Percentiles rank a stretch among this genome's conserved stretches.
phyloP scores from a whole-genome alignment of 2,888 invertebrate genomes.

The Ichneumon xanthorius region DNA sequence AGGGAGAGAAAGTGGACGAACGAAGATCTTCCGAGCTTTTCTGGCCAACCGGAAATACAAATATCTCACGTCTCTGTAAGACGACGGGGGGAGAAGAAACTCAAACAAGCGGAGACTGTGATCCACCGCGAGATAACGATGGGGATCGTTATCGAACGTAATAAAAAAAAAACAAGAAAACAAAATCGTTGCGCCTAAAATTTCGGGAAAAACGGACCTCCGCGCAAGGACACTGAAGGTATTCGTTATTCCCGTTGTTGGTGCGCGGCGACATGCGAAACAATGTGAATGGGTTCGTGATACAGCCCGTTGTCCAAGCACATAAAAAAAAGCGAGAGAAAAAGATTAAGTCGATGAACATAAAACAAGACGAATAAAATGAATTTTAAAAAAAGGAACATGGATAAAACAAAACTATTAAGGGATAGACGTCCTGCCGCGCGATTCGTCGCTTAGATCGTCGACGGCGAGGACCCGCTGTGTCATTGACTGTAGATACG shows the following conservation, averaged over 20 bases:
- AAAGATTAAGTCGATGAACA: conserved; percentile 44
- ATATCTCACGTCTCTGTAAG: not conserved
- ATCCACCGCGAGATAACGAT: conserved; percentile 38
- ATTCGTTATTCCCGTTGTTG: conserved; percentile 35
- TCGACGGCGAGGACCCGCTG: conserved; percentile 38
- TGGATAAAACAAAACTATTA: conserved; percentile 52
- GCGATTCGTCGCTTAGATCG: conserved; percentile 43
- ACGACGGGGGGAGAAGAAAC: not conserved
- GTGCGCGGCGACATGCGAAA: conserved; percentile 46
- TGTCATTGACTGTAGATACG: conserved; percentile 80
- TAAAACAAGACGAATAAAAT: conserved; percentile 58
- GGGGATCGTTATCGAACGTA: conserved; percentile 39
- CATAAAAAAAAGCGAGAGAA: conserved; percentile 58
- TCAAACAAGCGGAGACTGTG: conserved; percentile 22
- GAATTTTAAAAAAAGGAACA: conserved; percentile 34
- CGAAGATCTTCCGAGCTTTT: conserved; percentile 39
- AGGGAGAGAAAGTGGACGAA: conserved; percentile 7
- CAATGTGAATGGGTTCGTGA: conserved; percentile 56
- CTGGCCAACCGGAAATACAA: conserved; percentile 12
- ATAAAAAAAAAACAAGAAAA: not conserved
- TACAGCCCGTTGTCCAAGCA: conserved; percentile 59
- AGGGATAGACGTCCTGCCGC: conserved; percentile 43
- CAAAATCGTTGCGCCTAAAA: conserved; percentile 76
- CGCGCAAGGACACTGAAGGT: conserved; percentile 40
- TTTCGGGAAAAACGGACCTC: conserved; percentile 72